Evolutionary conservation across 30 jellyfish, hydroid and myxozoan genomes (phyloP).

Genomic region (Rhopilema esculentum): DNA sequence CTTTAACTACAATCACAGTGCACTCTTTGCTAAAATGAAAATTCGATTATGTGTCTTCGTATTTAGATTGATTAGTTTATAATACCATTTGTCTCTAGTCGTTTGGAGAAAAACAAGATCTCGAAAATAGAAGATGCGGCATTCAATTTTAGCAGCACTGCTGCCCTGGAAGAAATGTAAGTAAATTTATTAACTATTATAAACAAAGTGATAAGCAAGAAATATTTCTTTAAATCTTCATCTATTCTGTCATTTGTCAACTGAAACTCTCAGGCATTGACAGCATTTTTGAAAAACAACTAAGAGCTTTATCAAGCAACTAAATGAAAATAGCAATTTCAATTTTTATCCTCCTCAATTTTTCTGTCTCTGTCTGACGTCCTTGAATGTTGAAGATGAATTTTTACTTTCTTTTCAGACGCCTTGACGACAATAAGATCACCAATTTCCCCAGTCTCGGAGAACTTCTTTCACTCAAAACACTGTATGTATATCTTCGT

Average conservation of each 20-base stretch:
- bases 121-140: constrained; percentile 54
- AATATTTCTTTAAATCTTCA: too few relatives aligned
- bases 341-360: too few relatives aligned
- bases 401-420: constrained; percentile 22
- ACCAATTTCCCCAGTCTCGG: constrained; percentile 63
- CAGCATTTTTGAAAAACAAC: too few relatives aligned
- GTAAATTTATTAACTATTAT: background rate
- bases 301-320: too few relatives aligned
- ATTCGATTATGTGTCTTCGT: too few relatives aligned
- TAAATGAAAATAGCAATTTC: too few relatives aligned
- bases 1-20: background rate
- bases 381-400: background rate
- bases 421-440: constrained; percentile 57
- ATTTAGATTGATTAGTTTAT: too few relatives aligned
- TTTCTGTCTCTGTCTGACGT: too few relatives aligned
- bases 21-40: too few relatives aligned
- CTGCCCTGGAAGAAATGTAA: constrained; percentile 55
- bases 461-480: constrained; percentile 9
- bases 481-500: constrained; percentile 33
- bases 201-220: too few relatives aligned
- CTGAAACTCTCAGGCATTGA: too few relatives aligned
- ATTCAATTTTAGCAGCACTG: constrained; percentile 41
- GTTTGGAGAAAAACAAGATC: constrained; percentile 63
- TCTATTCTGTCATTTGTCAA: too few relatives aligned
- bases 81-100: constrained; percentile 2